phyloP scores from a whole-genome alignment of 2,797 vertebrate genomes.

The Intellagama lesueurii region DNA sequence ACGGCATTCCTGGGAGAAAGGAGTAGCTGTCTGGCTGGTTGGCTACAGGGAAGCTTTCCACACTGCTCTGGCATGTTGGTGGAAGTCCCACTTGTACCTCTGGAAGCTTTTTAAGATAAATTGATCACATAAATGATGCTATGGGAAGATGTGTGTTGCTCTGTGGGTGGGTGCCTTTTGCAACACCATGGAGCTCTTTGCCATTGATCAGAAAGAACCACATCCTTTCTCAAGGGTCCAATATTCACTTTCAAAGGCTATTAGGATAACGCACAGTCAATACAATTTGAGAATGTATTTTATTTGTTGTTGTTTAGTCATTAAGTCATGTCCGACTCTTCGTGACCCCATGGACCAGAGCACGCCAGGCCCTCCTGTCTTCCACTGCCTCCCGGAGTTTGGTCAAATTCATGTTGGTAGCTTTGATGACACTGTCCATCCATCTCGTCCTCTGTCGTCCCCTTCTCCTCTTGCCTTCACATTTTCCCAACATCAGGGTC shows the following conservation, averaged over 20 bases:
- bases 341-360: too few species aligned
- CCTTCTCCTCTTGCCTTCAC: too few species aligned
- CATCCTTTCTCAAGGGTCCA: background rate
- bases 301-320: too few species aligned
- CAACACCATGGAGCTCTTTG: background rate
- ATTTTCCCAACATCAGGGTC: too few species aligned
- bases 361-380: too few species aligned
- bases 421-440: too few species aligned
- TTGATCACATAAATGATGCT: background rate
- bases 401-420: too few species aligned
- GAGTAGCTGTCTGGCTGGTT: background rate
- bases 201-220: background rate
- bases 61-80: background rate
- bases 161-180: background rate
- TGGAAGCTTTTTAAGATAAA: background rate
- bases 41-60: background rate
- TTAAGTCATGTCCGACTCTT: too few species aligned
- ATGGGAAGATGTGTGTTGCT: background rate
- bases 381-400: too few species aligned
- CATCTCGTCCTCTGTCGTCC: too few species aligned
- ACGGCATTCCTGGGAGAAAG: background rate
- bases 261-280: background rate
- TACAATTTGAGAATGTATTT: background rate
- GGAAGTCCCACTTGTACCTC: background rate
- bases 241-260: background rate